Evolutionary conservation across 2,797 vertebrate species (phyloP).

Genomic region (Rhodeus uyekii): DNA sequence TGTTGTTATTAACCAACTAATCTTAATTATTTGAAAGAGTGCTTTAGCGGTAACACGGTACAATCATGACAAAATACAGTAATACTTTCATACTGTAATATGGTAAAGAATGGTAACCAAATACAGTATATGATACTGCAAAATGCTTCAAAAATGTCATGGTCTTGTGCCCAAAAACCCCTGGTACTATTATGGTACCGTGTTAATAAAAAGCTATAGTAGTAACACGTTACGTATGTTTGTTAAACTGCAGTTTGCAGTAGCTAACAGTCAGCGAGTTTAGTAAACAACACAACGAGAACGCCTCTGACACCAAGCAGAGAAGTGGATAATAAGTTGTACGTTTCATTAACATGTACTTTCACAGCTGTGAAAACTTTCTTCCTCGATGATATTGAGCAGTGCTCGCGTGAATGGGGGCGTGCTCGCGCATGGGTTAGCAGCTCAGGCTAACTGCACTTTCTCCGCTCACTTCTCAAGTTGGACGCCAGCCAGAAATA

Average conservation of each 20-base stretch:
- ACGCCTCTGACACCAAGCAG: background rate
- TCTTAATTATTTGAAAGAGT: too few relatives aligned
- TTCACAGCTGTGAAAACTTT: background rate
- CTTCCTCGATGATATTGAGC: background rate
- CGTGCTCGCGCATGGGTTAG: conserved; percentile 40
- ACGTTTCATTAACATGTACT: background rate
- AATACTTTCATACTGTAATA: background rate
- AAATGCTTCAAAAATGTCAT: background rate
- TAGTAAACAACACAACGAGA: background rate
- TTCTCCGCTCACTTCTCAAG: conserved; percentile 14
- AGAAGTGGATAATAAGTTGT: background rate
- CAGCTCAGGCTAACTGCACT: conserved; percentile 6
- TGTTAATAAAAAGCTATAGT: too few relatives aligned
- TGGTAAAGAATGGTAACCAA: background rate
- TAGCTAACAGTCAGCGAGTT: background rate
- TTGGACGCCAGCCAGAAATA: conserved; percentile 13
- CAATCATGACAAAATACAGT: background rate
- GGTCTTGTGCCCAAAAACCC: background rate
- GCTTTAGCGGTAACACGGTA: background rate
- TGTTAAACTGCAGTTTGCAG: background rate
- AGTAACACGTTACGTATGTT: background rate
- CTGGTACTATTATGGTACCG: background rate
- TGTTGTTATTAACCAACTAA: background rate
- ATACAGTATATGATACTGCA: background rate
- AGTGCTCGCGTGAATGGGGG: conserved; percentile 8